Conservation (phyloP, 2,888 invertebrate genomes). For the Clivina fossor region DNA sequence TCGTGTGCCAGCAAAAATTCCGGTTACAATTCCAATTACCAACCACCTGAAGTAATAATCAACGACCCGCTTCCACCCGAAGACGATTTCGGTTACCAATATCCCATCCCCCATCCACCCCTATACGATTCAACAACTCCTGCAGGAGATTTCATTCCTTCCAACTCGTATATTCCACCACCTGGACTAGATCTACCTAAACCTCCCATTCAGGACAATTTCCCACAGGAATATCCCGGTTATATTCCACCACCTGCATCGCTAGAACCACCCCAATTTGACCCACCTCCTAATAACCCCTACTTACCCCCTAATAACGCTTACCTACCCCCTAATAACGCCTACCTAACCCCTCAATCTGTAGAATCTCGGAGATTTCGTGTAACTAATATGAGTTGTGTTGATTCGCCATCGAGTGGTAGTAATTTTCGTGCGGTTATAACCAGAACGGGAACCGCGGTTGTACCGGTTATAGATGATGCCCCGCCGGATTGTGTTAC, state of each 20-base stretch:
- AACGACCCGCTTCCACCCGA: conserved; percentile 10
- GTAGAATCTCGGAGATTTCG: conserved; percentile 39
- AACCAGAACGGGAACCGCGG: conserved; percentile 47
- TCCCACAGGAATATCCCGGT: conserved; percentile 30
- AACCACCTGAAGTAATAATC: conserved; percentile 11
- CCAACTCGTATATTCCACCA: too few species aligned
- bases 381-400: conserved; percentile 50
- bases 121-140: conserved; percentile 44
- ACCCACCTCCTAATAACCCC: conserved; percentile 35
- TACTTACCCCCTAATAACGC: conserved; percentile 37
- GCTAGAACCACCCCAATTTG: conserved; percentile 38
- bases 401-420: conserved; percentile 42
- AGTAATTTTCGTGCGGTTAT: conserved; percentile 51
- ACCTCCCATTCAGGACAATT: conserved; percentile 42
- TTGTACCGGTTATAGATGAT: conserved; percentile 49
- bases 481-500: conserved; percentile 42
- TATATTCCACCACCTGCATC: conserved; percentile 16
- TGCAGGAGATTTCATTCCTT: too few species aligned
- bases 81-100: conserved; percentile 41
- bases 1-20: too few species aligned
- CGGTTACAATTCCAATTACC: too few species aligned
- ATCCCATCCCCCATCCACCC: conserved; percentile 45
- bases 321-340: too few species aligned
- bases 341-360: too few species aligned
- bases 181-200: conserved; percentile 18